These are phyloP conservation scores for Alexandromys fortis DNA, from an alignment of 2,113 vertebrate species.

Conservation along the genomic window DNA sequence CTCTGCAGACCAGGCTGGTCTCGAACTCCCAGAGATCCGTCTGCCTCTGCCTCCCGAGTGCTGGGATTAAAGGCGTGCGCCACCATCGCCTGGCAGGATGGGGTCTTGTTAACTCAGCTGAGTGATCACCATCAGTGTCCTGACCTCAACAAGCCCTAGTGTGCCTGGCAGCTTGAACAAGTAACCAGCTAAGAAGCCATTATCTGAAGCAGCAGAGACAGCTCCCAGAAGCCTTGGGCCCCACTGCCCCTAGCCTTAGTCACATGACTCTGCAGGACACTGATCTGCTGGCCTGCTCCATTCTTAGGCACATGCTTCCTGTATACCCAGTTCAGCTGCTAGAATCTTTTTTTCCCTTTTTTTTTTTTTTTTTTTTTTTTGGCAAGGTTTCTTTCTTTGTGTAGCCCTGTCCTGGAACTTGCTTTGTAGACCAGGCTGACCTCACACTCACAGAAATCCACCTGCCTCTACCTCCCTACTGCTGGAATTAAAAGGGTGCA, in stretches of 20 bases:
- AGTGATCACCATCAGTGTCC: neutral
- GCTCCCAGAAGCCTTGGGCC: neutral
- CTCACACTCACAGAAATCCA: neutral
- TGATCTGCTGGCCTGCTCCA: neutral
- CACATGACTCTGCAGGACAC: neutral
- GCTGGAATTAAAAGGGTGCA: neutral
- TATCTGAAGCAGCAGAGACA: neutral
- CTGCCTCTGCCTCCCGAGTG: no score
- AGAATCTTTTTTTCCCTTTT: neutral
- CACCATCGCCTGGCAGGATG: neutral
- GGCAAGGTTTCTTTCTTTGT: neutral
- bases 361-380: neutral
- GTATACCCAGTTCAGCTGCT: no score
- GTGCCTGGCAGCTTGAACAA: neutral
- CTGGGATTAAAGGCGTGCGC: no score
- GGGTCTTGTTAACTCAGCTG: neutral
- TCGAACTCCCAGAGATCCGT: no score
- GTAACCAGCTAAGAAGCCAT: neutral
- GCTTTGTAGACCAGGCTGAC: neutral
- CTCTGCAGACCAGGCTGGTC: no score
- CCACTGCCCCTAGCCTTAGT: neutral
- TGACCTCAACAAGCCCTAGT: neutral
- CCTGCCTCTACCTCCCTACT: neutral
- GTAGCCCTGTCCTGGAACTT: neutral
- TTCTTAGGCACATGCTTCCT: neutral